These are phyloP conservation scores for Zelleria hepariella DNA, from an alignment of 2,888 invertebrate genomes.

Conservation along the genomic window DNA sequence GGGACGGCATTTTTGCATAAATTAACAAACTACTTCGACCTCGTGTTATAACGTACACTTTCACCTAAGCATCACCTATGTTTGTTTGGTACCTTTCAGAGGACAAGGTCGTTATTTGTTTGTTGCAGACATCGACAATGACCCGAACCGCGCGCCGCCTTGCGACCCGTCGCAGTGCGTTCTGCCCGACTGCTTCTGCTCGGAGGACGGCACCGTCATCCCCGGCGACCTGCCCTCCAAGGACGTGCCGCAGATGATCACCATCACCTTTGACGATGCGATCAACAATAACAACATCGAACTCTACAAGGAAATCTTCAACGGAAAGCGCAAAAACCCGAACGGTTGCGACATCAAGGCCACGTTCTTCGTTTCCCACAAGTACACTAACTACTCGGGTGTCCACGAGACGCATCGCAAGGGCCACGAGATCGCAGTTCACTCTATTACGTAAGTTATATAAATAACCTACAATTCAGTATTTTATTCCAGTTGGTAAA, in stretches of 20 bases:
- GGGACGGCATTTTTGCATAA: slow-evolving; percentile 1
- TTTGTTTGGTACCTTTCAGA: neutral
- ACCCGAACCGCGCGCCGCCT: slow-evolving; percentile 92
- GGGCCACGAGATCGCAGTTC: slow-evolving; percentile 94
- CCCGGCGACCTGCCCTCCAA: slow-evolving; percentile 87
- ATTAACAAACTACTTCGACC: slow-evolving; percentile 2
- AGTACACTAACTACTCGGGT: slow-evolving; percentile 94
- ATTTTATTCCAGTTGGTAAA: neutral
- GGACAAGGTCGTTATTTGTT: slow-evolving; percentile 4
- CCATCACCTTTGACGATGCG: slow-evolving; percentile 94
- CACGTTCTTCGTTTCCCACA: slow-evolving; percentile 93
- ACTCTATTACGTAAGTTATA: slow-evolving; percentile 90
- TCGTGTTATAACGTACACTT: neutral
- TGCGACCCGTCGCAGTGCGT: slow-evolving; percentile 90
- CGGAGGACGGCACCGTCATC: slow-evolving; percentile 89
- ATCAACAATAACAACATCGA: slow-evolving; percentile 97
- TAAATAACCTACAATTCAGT: neutral
- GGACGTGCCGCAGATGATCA: slow-evolving; percentile 95
- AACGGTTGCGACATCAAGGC: slow-evolving; percentile 95
- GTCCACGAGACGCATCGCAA: slow-evolving; percentile 91
- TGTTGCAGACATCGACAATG: slow-evolving; percentile 88
- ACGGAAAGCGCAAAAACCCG: slow-evolving; percentile 89
- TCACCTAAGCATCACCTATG: neutral
- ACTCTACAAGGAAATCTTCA: slow-evolving; percentile 93
- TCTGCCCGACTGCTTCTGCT: slow-evolving; percentile 94